These are phyloP conservation scores for Myiozetetes cayanensis DNA, from an alignment of 2,113 vertebrate genomes.

Conservation along the genomic window DNA sequence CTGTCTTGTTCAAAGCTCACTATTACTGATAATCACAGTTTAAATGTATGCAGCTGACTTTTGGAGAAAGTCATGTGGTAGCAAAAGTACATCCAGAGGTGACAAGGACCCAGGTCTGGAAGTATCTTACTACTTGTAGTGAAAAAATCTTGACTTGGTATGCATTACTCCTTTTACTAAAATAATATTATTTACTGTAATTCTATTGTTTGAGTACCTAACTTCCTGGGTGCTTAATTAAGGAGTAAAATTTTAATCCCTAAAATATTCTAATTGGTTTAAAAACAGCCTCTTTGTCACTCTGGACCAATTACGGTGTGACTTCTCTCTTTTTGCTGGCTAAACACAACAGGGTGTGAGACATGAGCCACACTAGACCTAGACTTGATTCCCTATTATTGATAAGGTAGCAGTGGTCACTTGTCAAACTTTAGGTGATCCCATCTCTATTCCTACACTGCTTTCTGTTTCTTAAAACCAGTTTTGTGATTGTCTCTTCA, in stretches of 20 bases:
- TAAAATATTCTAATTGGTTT: background rate
- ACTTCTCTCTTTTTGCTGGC: background rate
- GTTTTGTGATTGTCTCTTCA: background rate
- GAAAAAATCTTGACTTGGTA: background rate
- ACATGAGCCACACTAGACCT: background rate
- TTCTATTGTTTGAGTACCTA: background rate
- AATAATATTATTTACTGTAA: background rate
- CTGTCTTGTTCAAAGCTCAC: background rate
- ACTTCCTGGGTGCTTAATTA: background rate
- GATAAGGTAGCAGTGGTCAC: background rate
- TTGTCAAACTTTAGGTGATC: background rate
- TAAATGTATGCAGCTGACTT: background rate
- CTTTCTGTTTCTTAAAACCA: background rate
- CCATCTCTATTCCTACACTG: background rate
- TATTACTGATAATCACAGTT: background rate
- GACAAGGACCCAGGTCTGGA: background rate
- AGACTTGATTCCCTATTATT: background rate
- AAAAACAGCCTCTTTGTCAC: background rate
- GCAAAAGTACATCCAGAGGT: background rate
- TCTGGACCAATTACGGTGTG: background rate
- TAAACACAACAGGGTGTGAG: background rate
- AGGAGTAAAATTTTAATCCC: background rate
- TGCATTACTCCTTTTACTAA: background rate
- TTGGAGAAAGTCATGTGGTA: background rate
- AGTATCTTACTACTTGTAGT: background rate